Evolutionary conservation across 2,797 vertebrate species (phyloP), one percentile per base, ranked within the genome.

Genomic region (Rachycentron canadum): DNA sequence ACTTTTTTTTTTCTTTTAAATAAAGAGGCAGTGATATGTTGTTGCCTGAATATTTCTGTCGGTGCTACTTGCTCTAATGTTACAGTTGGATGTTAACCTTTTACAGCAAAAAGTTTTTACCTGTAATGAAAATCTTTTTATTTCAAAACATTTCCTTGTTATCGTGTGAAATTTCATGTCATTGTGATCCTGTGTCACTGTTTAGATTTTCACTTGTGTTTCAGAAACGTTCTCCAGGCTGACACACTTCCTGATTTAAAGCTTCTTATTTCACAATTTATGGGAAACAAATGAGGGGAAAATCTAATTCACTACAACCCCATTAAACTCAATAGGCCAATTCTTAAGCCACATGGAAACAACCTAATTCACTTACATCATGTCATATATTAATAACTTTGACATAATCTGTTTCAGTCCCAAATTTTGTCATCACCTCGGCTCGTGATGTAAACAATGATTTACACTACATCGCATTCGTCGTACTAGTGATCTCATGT

Each of bases 391-490:
- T 61, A 76, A 25, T 60, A 56, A 70, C 28, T 47, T 14, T 74
- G 63, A 25, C 64, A 77, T 0, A 41, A 60, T 68, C 63, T 30
- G 38, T 66, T 52, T 4, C 78, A n/a, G 60, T 57, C 49, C 40
- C 70, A 65, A 41, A 62, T 64, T 65, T 60, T 81, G 69, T 76
- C 76, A 16, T 65, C 65, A 62, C 75, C 62, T 47, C 53, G 0
- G 28, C 30, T 30, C n/a, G 38, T 71, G 84, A 87, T 71, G 14
- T 70, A 78, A 84, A 71, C 45, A 45, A 19, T 73, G 83, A 84
- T 82, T 87, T 79, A 81, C 69, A 52, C 63, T 47, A 21, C 32
- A 50, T 38, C 17, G 71, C 83, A 78, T 71, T 53, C 85, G 73
- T 81, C 19, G 3, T 59, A 41, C 65, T n/a, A 2, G 69, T 83